A percentile compares a stretch with the other conserved stretches of the same genome.
These are phyloP conservation scores for Oligia strigilis DNA, from an alignment of 2,888 invertebrate species.

Conservation along the genomic window DNA sequence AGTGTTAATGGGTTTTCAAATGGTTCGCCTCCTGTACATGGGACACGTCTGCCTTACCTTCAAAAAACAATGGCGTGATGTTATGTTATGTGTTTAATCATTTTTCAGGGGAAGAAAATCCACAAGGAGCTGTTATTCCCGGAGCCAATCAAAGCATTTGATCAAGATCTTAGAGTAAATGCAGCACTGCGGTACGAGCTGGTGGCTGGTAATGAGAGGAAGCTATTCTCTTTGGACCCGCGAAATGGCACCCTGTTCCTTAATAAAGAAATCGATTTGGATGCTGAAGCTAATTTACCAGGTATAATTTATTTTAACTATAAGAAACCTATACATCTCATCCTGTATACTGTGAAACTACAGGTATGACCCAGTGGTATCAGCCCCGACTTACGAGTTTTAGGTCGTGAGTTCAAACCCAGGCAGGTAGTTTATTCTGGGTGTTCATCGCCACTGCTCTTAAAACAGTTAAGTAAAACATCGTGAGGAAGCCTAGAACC, in stretches of 20 bases:
- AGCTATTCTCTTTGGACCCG: conserved; percentile 93
- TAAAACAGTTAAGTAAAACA: neutral
- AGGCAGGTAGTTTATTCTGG: neutral
- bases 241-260: conserved; percentile 94
- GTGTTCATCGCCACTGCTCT: neutral
- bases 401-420: neutral
- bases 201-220: conserved; percentile 94
- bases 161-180: conserved; percentile 94
- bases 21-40: neutral
- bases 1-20: neutral
- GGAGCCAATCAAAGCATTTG: conserved; percentile 94
- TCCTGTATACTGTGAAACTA: neutral
- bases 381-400: neutral
- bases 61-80: neutral
- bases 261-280: conserved; percentile 95
- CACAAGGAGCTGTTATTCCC: conserved; percentile 93
- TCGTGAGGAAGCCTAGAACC: neutral
- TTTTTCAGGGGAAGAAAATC: conserved; percentile 92
- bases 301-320: conserved; percentile 77
- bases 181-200: conserved; percentile 94
- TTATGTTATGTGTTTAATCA: neutral
- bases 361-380: neutral
- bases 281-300: conserved; percentile 92
- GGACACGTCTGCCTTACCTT: neutral
- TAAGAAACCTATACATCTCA: neutral